These are phyloP conservation scores for Callorhinus ursinus DNA, from an alignment of 2,113 vertebrate genomes.

Conservation along the genomic window DNA sequence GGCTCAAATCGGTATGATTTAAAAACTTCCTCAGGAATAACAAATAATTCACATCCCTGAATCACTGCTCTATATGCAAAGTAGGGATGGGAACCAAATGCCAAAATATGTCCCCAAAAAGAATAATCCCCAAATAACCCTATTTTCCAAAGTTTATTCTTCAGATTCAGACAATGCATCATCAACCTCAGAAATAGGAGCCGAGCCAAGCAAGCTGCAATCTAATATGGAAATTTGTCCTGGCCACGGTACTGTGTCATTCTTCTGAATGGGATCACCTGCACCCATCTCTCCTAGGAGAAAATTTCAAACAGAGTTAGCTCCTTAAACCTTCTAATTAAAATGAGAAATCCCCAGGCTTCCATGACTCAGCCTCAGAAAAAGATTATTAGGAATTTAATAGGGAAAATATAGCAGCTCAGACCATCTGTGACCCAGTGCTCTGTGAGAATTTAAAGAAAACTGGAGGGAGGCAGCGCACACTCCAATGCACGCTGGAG, in stretches of 20 bases:
- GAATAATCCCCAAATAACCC: constrained; percentile 79
- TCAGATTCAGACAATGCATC: constrained; percentile 81
- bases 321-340: constrained; percentile 99
- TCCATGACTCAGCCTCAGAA: constrained; percentile 95
- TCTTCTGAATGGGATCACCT: constrained; percentile 92
- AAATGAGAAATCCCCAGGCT: constrained; percentile 98
- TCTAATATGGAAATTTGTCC: constrained; percentile 97
- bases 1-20: not conserved
- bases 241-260: constrained; percentile 92
- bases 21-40: constrained; percentile 70
- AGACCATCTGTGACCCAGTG: constrained; percentile 98
- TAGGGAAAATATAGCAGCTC: constrained; percentile 97
- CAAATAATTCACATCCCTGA: constrained; percentile 73
- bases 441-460: constrained; percentile 95
- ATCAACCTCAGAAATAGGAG: constrained; percentile 88
- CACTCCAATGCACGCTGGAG: constrained; percentile 88
- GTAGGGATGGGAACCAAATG: constrained; percentile 52
- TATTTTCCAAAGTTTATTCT: constrained; percentile 80
- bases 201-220: constrained; percentile 93
- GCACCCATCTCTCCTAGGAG: constrained; percentile 93
- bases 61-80: constrained; percentile 58
- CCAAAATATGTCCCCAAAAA: constrained; percentile 71
- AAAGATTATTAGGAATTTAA: constrained; percentile 99
- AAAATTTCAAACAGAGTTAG: constrained; percentile 95
- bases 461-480: constrained; percentile 89